Evolutionary conservation across 2,888 invertebrate genomes (phyloP).

Genomic region (Calephelis perditalis): DNA sequence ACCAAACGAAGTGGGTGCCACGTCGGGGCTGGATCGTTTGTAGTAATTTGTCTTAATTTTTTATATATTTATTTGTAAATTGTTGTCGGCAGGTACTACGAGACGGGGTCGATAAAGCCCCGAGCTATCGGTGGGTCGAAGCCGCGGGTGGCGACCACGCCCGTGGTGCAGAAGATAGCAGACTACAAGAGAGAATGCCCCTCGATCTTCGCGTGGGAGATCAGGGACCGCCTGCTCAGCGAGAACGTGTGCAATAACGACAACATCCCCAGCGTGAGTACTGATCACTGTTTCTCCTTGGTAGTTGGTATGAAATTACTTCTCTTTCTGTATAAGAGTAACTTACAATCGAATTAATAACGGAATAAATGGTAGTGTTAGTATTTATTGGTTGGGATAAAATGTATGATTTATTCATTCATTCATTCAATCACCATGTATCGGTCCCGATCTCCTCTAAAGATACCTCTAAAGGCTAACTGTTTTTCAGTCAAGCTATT

Average conservation of each 20-base stretch:
- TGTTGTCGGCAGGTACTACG: conserved; percentile 90
- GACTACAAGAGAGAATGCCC: conserved; percentile 98
- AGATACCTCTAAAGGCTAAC: too few species aligned
- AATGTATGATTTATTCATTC: too few species aligned
- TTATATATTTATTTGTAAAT: background rate
- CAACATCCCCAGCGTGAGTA: conserved; percentile 98
- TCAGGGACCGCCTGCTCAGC: conserved; percentile 93
- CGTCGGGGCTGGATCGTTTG: too few species aligned
- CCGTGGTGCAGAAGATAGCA: conserved; percentile 96
- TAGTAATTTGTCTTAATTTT: too few species aligned
- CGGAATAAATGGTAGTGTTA: too few species aligned
- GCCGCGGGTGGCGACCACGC: conserved; percentile 95
- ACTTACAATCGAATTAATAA: too few species aligned
- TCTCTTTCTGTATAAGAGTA: too few species aligned
- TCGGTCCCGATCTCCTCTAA: too few species aligned
- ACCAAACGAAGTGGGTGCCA: too few species aligned
- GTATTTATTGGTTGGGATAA: too few species aligned
- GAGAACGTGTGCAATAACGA: conserved; percentile 98
- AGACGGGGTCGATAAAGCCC: conserved; percentile 98
- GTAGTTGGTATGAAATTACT: background rate
- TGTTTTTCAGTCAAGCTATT: too few species aligned
- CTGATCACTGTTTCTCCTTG: background rate
- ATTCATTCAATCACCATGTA: too few species aligned
- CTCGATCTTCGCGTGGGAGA: conserved; percentile 99
- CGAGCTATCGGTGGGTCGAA: conserved; percentile 98